These are phyloP conservation scores for Drosophila koepferae DNA, from an alignment of 2,888 invertebrate genomes.

Conservation along the genomic window DNA sequence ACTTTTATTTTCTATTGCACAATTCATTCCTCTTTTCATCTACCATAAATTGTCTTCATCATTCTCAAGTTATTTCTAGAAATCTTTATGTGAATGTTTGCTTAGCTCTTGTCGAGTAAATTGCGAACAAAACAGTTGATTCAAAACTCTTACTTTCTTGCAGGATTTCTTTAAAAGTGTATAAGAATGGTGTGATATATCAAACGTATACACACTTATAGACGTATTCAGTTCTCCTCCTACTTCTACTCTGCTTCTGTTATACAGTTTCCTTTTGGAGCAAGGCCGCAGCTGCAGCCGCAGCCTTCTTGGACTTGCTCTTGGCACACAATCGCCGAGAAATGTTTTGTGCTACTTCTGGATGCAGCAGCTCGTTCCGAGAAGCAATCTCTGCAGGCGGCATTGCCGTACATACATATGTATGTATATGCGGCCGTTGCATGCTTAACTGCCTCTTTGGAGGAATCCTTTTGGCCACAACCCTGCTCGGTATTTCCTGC, in stretches of 20 bases:
- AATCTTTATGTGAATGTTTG: not conserved
- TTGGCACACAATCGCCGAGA: slow-evolving; percentile 62
- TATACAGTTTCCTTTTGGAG: slow-evolving; percentile 24
- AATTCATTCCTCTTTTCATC: not conserved
- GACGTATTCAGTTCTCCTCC: slow-evolving; percentile 3
- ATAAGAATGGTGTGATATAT: slow-evolving; percentile 26
- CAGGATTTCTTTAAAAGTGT: slow-evolving; percentile 17
- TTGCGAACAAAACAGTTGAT: not conserved
- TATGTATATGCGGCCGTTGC: slow-evolving; percentile 52
- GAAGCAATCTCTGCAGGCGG: slow-evolving; percentile 65
- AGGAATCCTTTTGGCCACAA: slow-evolving; percentile 36
- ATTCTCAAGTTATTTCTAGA: not conserved
- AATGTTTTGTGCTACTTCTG: slow-evolving; percentile 50
- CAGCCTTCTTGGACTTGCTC: slow-evolving; percentile 48
- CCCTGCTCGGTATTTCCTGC: slow-evolving; percentile 47
- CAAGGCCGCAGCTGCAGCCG: slow-evolving; percentile 50
- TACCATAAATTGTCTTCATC: not conserved
- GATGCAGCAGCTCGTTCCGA: slow-evolving; percentile 26
- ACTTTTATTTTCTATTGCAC: not conserved
- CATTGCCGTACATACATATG: slow-evolving; percentile 15
- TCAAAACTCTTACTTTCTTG: not conserved
- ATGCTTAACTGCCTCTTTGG: slow-evolving; percentile 52
- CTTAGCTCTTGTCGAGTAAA: not conserved
- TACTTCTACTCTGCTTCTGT: slow-evolving; percentile 11
- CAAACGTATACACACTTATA: not conserved